Evolutionary conservation across 2,113 vertebrate genomes (phyloP).

Genomic region (Cochlearius cochlearius): DNA sequence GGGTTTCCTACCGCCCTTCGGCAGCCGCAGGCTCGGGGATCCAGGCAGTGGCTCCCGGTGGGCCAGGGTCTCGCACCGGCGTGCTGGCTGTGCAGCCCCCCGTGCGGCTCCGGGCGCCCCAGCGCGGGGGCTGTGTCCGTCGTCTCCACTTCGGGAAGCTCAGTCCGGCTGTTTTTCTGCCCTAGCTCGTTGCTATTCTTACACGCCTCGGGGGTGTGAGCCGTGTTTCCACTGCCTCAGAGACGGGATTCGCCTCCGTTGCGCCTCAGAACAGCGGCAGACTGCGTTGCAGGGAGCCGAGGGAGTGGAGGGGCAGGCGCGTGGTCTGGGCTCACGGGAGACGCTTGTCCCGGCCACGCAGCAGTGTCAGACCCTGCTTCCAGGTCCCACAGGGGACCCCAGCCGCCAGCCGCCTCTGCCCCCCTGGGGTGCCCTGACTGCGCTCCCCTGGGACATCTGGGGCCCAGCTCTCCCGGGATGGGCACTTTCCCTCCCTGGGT

Average conservation of each 20-base stretch:
- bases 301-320: neutral
- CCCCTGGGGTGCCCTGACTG: fast-evolving
- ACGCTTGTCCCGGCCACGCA: neutral
- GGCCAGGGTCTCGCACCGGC: neutral
- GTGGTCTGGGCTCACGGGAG: neutral
- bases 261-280: neutral
- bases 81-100: fast-evolving
- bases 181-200: slow-evolving; percentile 1
- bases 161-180: neutral
- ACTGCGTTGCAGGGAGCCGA: neutral
- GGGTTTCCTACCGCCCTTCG: neutral
- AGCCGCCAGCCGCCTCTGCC: neutral
- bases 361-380: fast-evolving
- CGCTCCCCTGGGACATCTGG: fast-evolving
- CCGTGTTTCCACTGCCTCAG: neutral
- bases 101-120: fast-evolving
- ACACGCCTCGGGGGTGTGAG: neutral
- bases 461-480: neutral
- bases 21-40: neutral
- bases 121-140: neutral
- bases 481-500: neutral
- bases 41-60: fast-evolving
- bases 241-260: neutral
- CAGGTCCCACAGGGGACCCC: neutral
- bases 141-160: neutral